Base-by-base conservation (phyloP, 2,113 vertebrate species). In the Actinemys pallida region DNA sequence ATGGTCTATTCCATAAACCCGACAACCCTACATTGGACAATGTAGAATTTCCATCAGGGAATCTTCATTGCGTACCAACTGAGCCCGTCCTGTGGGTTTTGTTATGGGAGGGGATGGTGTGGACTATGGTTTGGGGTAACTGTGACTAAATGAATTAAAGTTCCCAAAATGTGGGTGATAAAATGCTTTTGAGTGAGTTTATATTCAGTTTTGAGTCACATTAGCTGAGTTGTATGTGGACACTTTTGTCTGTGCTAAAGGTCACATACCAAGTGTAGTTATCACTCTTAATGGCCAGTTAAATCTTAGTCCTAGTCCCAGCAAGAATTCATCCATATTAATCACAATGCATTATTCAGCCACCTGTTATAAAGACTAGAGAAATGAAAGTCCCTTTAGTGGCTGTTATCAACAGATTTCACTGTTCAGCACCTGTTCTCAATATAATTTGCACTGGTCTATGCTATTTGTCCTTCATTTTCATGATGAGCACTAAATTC, bases 361-460 rank as follows among this genome's bases (percentile, higher is more conserved):
- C 0, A 3, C 12, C 7, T 76, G 14, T 45, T 83, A 59, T 19
- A 52, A 39, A 81, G 89, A 86, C 50, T 56, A 0, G 0, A 4
- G 25, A 90, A 53, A 5, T 29, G 1, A 62, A 54, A 85, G 27
- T 25, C 1, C 12, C 62, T 93, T 81, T 81, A 11, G 50, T 19
- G 19, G 1, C 14, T 12, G 0, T 79, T 12, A 75, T 93, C 35
- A 83, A 81, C 75, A 53, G 35, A 56, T 83, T 50, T 62, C 84
- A 92, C 6, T 52, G 5, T 79, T 57, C 52, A 19, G 0, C 7
- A 4, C 1, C 10, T 3, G 2, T 6, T 92, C 56, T 53, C 39
- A 91, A 4, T 29, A 47, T 39, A 57, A 1, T 45, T 62, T 81
- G 4, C 13, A 25, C 5, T 7, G 39, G 10, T 35, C 5, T 45